Percentiles rank a stretch among this genome's conserved stretches.
These are phyloP conservation scores for Sebastes umbrosus DNA, from an alignment of 2,797 vertebrate genomes.

Conservation along the genomic window DNA sequence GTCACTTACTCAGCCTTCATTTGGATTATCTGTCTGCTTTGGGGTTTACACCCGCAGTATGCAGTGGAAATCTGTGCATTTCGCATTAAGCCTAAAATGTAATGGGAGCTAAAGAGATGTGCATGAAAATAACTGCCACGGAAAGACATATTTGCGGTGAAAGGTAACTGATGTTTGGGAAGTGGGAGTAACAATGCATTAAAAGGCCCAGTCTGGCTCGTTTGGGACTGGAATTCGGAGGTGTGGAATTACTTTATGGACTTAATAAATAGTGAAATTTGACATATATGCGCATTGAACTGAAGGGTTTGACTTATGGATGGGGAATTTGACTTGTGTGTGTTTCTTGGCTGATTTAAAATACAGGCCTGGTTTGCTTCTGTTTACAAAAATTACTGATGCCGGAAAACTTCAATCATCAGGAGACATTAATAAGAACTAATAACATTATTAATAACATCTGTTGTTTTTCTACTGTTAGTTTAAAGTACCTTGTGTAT, in stretches of 20 bases:
- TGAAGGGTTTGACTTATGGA: background rate
- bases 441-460: background rate
- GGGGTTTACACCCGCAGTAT: conserved; percentile 61
- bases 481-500: background rate
- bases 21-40: conserved; percentile 73
- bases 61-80: conserved; percentile 72
- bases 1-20: conserved; percentile 75
- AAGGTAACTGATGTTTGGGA: conserved; percentile 49
- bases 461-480: background rate
- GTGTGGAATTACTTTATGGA: conserved; percentile 30
- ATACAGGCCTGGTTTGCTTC: background rate
- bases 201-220: conserved; percentile 13
- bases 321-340: background rate
- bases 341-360: background rate
- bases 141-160: conserved; percentile 42
- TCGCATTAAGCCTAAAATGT: conserved; percentile 62
- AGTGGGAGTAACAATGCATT: conserved; percentile 38
- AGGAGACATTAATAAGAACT: background rate
- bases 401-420: background rate
- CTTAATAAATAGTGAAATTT: conserved; percentile 14
- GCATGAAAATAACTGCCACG: conserved; percentile 47
- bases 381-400: background rate
- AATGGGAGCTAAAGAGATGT: conserved; percentile 49
- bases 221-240: conserved; percentile 17
- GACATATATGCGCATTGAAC: background rate